Percentiles rank a stretch among this genome's conserved stretches.
phyloP scores from a whole-genome alignment of 1,140 invertebrate species.

The Polypedilum pembai region DNA sequence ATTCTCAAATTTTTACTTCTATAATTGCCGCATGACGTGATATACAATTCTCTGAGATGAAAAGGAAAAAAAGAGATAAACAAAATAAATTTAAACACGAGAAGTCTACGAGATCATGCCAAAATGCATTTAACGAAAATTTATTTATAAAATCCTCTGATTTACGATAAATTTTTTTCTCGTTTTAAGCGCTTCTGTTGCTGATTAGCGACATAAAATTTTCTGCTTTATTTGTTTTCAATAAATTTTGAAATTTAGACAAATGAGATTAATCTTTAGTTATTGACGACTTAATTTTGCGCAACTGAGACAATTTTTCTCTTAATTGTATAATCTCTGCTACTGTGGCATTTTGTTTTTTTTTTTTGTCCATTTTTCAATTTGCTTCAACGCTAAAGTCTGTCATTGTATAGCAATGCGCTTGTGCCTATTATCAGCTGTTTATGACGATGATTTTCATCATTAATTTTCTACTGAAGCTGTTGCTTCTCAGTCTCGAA shows the following conservation, averaged over 20 bases:
- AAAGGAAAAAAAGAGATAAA: neutral
- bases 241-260: neutral
- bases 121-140: neutral
- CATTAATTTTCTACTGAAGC: slow-evolving; percentile 4
- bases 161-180: neutral
- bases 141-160: neutral
- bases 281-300: neutral
- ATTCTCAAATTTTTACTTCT: too few species aligned
- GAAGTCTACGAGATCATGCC: neutral
- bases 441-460: neutral
- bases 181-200: neutral
- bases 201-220: neutral
- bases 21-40: slow-evolving; percentile 24
- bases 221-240: neutral
- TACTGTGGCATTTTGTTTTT: neutral
- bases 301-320: neutral
- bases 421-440: neutral
- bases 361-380: neutral
- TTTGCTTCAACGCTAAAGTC: neutral
- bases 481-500: neutral
- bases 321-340: neutral
- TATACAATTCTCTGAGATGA: neutral
- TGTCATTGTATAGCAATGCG: neutral
- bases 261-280: neutral
- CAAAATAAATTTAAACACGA: neutral